phyloP scores from a whole-genome alignment of 2,888 invertebrate genomes.

The Campopleginae sp. region DNA sequence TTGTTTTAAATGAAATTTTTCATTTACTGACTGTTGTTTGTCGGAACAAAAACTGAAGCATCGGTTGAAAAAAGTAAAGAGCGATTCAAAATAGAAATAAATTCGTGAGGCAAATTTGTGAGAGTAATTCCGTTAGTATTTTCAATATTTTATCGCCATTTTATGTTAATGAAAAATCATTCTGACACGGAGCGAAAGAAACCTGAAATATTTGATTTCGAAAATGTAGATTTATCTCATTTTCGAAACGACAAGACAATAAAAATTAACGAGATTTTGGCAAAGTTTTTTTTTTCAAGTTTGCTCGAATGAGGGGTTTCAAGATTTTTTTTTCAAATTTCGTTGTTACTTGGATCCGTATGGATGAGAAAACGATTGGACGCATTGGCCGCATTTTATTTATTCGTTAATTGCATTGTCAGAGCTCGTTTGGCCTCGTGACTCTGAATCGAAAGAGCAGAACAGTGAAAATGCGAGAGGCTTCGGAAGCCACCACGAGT shows the following conservation, averaged over 20 bases:
- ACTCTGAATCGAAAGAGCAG: conserved; percentile 52
- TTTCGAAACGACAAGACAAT: neutral
- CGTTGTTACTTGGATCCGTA: neutral
- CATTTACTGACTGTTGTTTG: neutral
- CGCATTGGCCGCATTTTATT: conserved; percentile 37
- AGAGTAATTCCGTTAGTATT: neutral
- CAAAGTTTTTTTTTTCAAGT: neutral
- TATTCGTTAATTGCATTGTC: conserved; percentile 34
- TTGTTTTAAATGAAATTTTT: neutral
- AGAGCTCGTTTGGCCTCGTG: conserved; percentile 56
- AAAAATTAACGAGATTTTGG: neutral
- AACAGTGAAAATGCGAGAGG: conserved; percentile 50
- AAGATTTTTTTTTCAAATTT: neutral
- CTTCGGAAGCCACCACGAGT: conserved; percentile 65
- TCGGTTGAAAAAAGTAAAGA: neutral
- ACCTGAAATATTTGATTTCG: neutral
- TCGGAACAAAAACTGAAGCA: neutral
- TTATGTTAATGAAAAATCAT: neutral
- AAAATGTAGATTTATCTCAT: neutral
- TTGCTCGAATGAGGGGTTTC: neutral
- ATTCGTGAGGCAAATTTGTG: too few relatives aligned
- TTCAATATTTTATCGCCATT: neutral
- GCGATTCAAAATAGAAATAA: neutral
- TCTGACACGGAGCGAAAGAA: neutral
- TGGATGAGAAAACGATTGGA: neutral